Percentiles rank a stretch among this genome's conserved stretches.
Evolutionary conservation across 2,797 vertebrate genomes (phyloP).

Genomic region (Coilia nasus): DNA sequence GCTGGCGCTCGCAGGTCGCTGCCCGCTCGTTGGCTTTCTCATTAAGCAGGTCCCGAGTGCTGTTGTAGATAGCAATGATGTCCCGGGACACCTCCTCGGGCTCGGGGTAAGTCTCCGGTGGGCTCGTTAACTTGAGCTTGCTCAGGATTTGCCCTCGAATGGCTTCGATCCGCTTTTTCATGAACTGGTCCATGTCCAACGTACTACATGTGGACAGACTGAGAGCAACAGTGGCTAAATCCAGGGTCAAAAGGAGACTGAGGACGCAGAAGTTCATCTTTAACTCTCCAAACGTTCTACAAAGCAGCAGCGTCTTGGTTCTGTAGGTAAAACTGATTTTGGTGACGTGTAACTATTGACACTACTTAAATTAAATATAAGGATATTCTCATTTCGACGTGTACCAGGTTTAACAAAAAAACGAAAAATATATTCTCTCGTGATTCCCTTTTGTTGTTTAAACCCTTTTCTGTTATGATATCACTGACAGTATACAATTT

Average conservation of each 20-base stretch:
- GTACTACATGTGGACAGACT: slow-evolving; percentile 95
- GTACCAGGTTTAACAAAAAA: not conserved
- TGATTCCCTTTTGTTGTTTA: slow-evolving; percentile 5
- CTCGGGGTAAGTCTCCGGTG: slow-evolving; percentile 89
- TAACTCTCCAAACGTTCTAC: slow-evolving; percentile 37
- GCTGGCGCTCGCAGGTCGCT: slow-evolving; percentile 90
- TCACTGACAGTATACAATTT: not conserved
- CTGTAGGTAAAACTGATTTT: slow-evolving; percentile 49
- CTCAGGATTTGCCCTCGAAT: slow-evolving; percentile 96
- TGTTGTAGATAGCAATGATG: slow-evolving; percentile 96
- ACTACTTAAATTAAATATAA: slow-evolving; percentile 26
- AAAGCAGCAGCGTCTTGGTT: slow-evolving; percentile 27
- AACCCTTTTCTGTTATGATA: not conserved
- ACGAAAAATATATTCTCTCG: slow-evolving; percentile 18
- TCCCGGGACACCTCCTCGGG: slow-evolving; percentile 92
- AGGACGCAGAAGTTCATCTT: slow-evolving; percentile 90
- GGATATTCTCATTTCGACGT: slow-evolving; percentile 42
- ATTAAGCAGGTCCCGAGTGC: slow-evolving; percentile 93
- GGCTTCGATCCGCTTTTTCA: slow-evolving; percentile 93
- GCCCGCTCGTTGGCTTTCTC: slow-evolving; percentile 94
- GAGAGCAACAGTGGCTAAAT: slow-evolving; percentile 84
- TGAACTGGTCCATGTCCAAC: slow-evolving; percentile 95
- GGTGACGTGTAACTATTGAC: slow-evolving; percentile 17
- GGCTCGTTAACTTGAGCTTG: slow-evolving; percentile 91
- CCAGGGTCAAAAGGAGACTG: slow-evolving; percentile 85